Evolutionary conservation across 2,888 invertebrate species (phyloP), one percentile per base, ranked within the genome.

Genomic region (Crepidodera aurea): DNA sequence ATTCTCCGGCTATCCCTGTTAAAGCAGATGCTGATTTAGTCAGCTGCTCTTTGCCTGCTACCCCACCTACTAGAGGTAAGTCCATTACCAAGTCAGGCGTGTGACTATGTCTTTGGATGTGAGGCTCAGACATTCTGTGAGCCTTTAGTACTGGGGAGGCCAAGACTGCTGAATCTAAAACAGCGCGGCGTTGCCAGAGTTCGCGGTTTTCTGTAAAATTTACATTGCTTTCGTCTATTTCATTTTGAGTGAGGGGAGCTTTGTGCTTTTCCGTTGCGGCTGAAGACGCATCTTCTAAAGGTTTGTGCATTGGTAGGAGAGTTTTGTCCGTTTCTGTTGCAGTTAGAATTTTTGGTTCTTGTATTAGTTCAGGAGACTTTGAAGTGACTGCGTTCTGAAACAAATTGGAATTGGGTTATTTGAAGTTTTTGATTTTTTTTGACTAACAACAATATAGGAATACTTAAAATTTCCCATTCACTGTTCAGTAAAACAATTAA

Each of bases 71-170:
- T 68, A 88, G 82, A n/a, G 93, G 93, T 71, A 93, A 82, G 81
- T 92, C 93, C 88, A 92, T 89, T 67, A 93, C 93, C 60, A 93
- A 83, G 82, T 93, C 93, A 1, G 93, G 93, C 25, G 92, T 88
- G 71, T 87, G 87, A 66, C 84, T 84, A 65, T 84, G 84, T 53
- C 79, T 71, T 60, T 78, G 78, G 32, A 75, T 62, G 63, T 75
- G 77, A 10, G 74, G 75, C 72, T 74, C 84, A 63, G 77, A 82
- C 72, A 69, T 78, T 68, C 75, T 69, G 50, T 83, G 83, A 4
- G 80, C 71, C 46, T 80, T 79, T 68, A 76, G 32, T 65, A 79
- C 57, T 60, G 73, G 71, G 4, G 72, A 68, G 18, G 76, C 53
- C 48, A 77, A 74, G 13, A 57, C 8, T 46, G 77, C 71, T 0